Percentiles rank a stretch among this genome's conserved stretches.
Evolutionary conservation across 2,797 vertebrate species (phyloP).

Genomic region (Sebastes jordani): DNA sequence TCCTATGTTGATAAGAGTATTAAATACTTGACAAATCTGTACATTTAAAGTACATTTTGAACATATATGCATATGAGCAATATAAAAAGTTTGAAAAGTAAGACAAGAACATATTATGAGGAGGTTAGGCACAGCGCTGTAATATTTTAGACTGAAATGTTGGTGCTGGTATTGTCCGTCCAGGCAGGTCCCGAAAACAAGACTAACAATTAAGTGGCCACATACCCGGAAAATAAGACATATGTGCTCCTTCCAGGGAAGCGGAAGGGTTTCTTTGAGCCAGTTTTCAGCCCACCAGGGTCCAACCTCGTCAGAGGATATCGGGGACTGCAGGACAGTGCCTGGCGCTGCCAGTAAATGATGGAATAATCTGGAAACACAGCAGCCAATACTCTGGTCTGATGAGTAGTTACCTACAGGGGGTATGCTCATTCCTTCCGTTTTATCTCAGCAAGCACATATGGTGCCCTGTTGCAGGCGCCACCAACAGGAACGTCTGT

Average conservation of each 20-base stretch:
- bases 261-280: conserved; percentile 59
- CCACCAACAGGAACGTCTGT: conserved; percentile 64
- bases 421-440: conserved; percentile 69
- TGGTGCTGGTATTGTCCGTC: neutral
- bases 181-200: neutral
- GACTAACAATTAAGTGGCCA: conserved; percentile 26
- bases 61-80: neutral
- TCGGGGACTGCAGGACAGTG: conserved; percentile 65
- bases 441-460: conserved; percentile 77
- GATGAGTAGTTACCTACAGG: conserved; percentile 77
- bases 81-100: neutral
- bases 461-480: conserved; percentile 69
- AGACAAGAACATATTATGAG: neutral
- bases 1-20: no score
- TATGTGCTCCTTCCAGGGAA: conserved; percentile 75
- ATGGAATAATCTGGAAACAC: conserved; percentile 77
- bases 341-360: conserved; percentile 66
- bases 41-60: no score
- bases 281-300: conserved; percentile 61
- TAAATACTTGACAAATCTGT: no score
- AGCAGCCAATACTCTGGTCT: conserved; percentile 77
- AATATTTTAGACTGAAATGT: neutral
- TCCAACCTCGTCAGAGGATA: conserved; percentile 63
- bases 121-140: neutral
- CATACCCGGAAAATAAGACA: conserved; percentile 67